Base-by-base conservation (phyloP, 2,888 invertebrate species). In the Heteromurus nitidus region DNA sequence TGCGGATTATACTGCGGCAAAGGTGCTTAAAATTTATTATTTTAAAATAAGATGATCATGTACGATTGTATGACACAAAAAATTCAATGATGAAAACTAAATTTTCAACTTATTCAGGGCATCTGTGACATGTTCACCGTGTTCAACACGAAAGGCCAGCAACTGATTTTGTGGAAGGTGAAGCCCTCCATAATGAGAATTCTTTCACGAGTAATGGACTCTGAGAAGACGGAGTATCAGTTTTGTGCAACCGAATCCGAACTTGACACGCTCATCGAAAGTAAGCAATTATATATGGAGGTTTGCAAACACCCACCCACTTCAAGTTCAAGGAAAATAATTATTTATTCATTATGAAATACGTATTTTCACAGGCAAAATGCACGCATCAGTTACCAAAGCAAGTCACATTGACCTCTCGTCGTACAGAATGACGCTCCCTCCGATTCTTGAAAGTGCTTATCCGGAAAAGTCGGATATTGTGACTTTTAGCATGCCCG, bases 1-100 rank as follows among this genome's bases (percentile, higher is more conserved):
- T 84, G 95, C 95, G 18, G 96, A 96, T 90, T 96, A 93, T 89
- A 95, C 95, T 0, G 95, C 96, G 9, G 95, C 95, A 55, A 94
- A 93, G 88, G 94, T 92, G 89, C n/a, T 13, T 36, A 36, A 36
- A n/a, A n/a, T n/a, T n/a, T n/a, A n/a, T n/a, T n/a, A n/a, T n/a
- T n/a, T n/a, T n/a, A n/a, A n/a, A n/a, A n/a, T n/a, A n/a, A n/a
- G n/a, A n/a, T n/a, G n/a, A n/a, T n/a, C n/a, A n/a, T n/a, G n/a
- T n/a, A n/a, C n/a, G n/a, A n/a, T n/a, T n/a, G n/a, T n/a, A n/a
- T n/a, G n/a, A n/a, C n/a, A n/a, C n/a, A n/a, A n/a, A n/a, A n/a
- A n/a, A n/a, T n/a, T n/a, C n/a, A n/a, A n/a, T n/a, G n/a, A n/a
- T n/a, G n/a, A n/a, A n/a, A n/a, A n/a, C n/a, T n/a, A n/a, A n/a